Base-by-base conservation (phyloP, 2,888 invertebrate genomes). In the Myathropa florea region DNA sequence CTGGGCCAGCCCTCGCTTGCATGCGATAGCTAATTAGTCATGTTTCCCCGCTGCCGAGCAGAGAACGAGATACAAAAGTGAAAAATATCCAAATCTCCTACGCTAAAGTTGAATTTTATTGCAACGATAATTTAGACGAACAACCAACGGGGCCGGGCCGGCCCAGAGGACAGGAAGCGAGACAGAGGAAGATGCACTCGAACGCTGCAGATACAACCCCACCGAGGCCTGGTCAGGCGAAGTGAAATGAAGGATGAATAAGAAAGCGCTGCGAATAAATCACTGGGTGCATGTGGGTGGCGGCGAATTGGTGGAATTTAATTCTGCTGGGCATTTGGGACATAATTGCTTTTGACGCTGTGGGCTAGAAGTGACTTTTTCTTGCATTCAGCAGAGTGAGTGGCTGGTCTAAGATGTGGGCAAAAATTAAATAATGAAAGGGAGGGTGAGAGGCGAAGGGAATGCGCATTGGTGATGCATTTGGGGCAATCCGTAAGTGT, bases 1-100 rank as follows among this genome's bases (percentile, higher is more conserved):
- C 14, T 2, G 59, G 59, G 71, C 28, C n/a, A n/a, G 61, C 46
- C 28, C 14, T 23, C 24, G n/a, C 24, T 46, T 30, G 18, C 57
- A 76, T 76, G 30, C 59, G 21, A 64, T 18, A 26, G 23, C 77
- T 83, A 83, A 83, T 83, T 72, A 83, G 83, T 78, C 72, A 83
- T 77, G 23, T 61, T 72, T 39, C 46, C n/a, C 2, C 26, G 39
- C 33, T 57, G 53, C 18, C 4, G 21, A 30, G 30, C 28, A 24
- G 28, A 12, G 55, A 2, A 2, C 14, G n/a, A 30, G 61, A 30
- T 18, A 30, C 18, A 36, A 14, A 36, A 28, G 23, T 10, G 33
- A 63, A 18, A 63, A 73, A 23, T 30, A 67, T 59, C 18, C 30
- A 73, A 73, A 67, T 61, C 80, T 80, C 65, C 60, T 80, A 61